These are phyloP conservation scores for Trochalopteron elliotii DNA, from an alignment of 2,113 vertebrate genomes.

Conservation along the genomic window DNA sequence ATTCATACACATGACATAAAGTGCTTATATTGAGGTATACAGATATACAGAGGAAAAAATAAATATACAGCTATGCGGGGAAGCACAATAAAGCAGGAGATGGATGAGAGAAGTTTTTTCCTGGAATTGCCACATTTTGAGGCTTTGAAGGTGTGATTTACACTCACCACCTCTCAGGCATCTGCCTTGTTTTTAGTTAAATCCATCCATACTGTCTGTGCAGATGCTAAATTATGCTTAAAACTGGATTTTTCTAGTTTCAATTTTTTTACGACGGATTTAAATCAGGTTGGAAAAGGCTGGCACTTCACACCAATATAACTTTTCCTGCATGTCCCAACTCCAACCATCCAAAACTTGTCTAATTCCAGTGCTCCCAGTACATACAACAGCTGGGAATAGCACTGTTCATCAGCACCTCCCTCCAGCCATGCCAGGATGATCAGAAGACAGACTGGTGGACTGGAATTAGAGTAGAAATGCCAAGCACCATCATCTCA, in stretches of 20 bases:
- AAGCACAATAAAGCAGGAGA: not conserved
- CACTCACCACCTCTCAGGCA: not conserved
- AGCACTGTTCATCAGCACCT: not conserved
- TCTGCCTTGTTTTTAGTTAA: not conserved
- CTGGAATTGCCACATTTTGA: not conserved
- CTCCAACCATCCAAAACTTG: not conserved
- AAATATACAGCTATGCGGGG: not conserved
- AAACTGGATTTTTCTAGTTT: not conserved
- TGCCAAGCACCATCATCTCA: not conserved
- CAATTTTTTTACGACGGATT: not conserved
- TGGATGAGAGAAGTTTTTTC: not conserved
- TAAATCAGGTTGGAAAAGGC: not conserved
- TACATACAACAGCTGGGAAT: rapidly evolving
- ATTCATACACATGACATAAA: not conserved
- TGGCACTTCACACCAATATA: not conserved
- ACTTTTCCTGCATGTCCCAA: not conserved
- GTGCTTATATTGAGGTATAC: not conserved
- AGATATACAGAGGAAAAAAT: not conserved
- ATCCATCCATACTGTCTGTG: not conserved
- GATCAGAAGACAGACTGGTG: not conserved
- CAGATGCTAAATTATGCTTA: not conserved
- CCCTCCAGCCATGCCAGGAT: not conserved
- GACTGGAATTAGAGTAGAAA: not conserved
- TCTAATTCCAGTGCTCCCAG: not conserved
- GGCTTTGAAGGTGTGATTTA: not conserved